Conservation (phyloP, 2,797 vertebrate genomes). For the Hoplostethus atlanticus region DNA sequence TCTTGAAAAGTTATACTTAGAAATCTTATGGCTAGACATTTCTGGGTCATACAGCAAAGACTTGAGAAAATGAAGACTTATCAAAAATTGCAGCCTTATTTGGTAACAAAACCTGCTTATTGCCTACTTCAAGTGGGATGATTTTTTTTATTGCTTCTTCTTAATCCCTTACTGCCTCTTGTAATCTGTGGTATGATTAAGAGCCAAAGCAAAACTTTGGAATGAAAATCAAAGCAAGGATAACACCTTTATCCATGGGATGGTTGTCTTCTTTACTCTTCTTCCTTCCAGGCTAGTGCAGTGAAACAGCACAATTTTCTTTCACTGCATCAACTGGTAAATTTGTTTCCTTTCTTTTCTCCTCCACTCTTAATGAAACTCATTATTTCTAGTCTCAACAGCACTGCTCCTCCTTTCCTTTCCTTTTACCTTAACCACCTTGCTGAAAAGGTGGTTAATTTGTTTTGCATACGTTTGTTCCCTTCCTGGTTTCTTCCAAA, state of each 20-base stretch:
- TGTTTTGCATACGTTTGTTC: neutral
- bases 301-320: no score
- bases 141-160: slow-evolving; percentile 15
- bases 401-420: slow-evolving; percentile 11
- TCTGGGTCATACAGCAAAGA: slow-evolving; percentile 28
- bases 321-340: neutral
- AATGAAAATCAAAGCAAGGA: slow-evolving; percentile 4
- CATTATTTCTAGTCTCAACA: slow-evolving; percentile 38
- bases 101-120: slow-evolving; percentile 35
- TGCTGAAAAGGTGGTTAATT: slow-evolving; percentile 13
- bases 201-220: slow-evolving; percentile 10
- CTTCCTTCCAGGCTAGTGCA: neutral
- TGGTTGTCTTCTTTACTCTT: neutral
- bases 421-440: neutral
- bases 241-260: neutral
- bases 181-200: slow-evolving; percentile 19
- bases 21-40: slow-evolving; percentile 7
- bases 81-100: slow-evolving; percentile 45
- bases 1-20: slow-evolving; percentile 21
- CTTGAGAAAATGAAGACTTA: slow-evolving; percentile 33
- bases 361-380: slow-evolving; percentile 11
- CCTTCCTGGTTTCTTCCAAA: neutral
- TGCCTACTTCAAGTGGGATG: slow-evolving; percentile 15
- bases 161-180: slow-evolving; percentile 25
- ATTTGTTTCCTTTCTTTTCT: slow-evolving; percentile 3